phyloP scores from a whole-genome alignment of 1,140 invertebrate genomes.

The Pomphorhynchus laevis region DNA sequence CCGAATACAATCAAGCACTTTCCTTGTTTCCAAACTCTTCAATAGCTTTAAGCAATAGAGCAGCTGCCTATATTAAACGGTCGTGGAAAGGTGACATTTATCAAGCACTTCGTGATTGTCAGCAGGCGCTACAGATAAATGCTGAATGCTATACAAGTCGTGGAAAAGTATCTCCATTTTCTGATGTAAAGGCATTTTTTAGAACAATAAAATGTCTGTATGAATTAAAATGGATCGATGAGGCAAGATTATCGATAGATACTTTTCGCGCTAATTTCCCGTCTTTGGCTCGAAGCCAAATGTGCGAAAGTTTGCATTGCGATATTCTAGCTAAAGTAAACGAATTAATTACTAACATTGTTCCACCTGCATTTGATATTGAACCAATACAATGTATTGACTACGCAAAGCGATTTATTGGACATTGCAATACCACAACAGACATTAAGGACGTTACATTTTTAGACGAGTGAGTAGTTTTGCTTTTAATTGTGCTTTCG shows the following conservation, averaged over 20 bases:
- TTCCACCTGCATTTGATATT: too few species aligned
- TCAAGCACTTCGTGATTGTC: constrained; percentile 50
- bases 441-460: constrained; percentile 91
- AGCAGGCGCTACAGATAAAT: constrained; percentile 38
- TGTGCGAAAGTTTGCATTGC: constrained; percentile 8
- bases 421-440: constrained; percentile 77
- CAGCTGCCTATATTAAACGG: constrained; percentile 46
- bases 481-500: too few species aligned
- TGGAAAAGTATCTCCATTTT: too few species aligned
- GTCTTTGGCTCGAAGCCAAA: constrained; percentile 14
- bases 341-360: too few species aligned
- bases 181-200: constrained; percentile 49
- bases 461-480: constrained; percentile 35
- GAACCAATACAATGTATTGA: too few species aligned
- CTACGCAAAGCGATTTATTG: constrained; percentile 34
- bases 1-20: constrained; percentile 41
- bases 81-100: constrained; percentile 47
- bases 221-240: constrained; percentile 31
- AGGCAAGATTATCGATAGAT: constrained; percentile 35
- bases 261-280: constrained; percentile 19
- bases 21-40: constrained; percentile 28
- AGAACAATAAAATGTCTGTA: constrained; percentile 33
- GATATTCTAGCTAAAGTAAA: constrained; percentile 11
- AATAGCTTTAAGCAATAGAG: constrained; percentile 45
- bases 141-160: too few species aligned